Evolutionary conservation across 2,888 invertebrate genomes (phyloP).

Genomic region (Spialia ferax): DNA sequence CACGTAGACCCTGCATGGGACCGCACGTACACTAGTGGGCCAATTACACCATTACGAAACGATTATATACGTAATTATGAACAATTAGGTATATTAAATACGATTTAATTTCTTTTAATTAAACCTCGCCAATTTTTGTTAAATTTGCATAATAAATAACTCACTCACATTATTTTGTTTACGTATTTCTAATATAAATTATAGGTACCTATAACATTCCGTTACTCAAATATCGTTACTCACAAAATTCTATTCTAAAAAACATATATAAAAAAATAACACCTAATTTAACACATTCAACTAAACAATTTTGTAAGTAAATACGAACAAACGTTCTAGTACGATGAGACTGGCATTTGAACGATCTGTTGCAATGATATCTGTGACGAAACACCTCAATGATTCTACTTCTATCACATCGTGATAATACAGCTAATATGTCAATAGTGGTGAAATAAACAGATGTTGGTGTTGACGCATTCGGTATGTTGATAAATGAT

Average conservation of each 20-base stretch:
- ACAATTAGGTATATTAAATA: neutral
- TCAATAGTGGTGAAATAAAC: constrained; percentile 49
- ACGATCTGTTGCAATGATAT: constrained; percentile 47
- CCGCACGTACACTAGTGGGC: constrained; percentile 15
- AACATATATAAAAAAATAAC: constrained; percentile 2
- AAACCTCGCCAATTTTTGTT: neutral
- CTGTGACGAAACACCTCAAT: constrained; percentile 36
- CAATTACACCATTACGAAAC: constrained; percentile 14
- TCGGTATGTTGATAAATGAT: constrained; percentile 60
- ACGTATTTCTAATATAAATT: neutral
- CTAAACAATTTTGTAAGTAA: constrained; percentile 7
- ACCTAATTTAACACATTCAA: constrained; percentile 21
- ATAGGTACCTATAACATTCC: neutral
- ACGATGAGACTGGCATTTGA: constrained; percentile 38
- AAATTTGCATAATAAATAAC: neutral
- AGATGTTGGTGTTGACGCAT: constrained; percentile 54
- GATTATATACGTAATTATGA: neutral
- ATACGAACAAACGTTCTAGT: constrained; percentile 7
- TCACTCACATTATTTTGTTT: neutral
- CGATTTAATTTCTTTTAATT: neutral
- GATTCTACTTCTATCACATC: constrained; percentile 44
- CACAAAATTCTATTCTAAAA: constrained; percentile 1
- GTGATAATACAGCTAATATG: constrained; percentile 46
- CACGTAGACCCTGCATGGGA: constrained; percentile 16
- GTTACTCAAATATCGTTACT: neutral